Base-by-base conservation (phyloP, 2,888 invertebrate species). In the Frankliniella fusca region DNA sequence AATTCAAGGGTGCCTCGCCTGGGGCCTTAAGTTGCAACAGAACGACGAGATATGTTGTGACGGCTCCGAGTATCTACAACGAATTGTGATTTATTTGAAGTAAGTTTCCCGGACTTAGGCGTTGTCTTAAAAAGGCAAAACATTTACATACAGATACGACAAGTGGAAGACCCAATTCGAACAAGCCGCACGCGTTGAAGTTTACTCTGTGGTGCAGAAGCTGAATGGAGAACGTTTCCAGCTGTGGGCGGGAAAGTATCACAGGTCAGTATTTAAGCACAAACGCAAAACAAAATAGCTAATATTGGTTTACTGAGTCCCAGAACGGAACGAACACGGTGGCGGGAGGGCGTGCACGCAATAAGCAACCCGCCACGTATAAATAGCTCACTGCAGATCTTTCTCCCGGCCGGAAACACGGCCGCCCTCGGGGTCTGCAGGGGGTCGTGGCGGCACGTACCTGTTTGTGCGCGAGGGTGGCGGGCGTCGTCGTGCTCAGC, bases 181-280 rank as follows among this genome's bases (percentile, higher is more conserved):
- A 91, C 86, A 92, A 90, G 5, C 92, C 92, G 86, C 91, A 89
- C 0, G 91, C 92, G 0, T 90, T 89, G 85, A 92, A 92, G 84
- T 89, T 88, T 7, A 91, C 88, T 0, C 90, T 90, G 84, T 91
- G 90, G 84, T 91, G 89, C 85, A 91, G 86, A 83, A 92, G 87
- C 84, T 92, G 92, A 0, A 91, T 87, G 0, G 91, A 91, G 87
- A 92, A 92, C 84, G 91, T 88, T 86, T 92, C 91, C 83, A 92
- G 86, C 18, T 91, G 88, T 38, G 38, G 38, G 38, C 38, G 38
- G 38, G 2, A 38, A 38, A 38, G 2, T 38, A 38, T 38, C 3
- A 38, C 38, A 38, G 38, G 38, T 38, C 38, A 38, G 5, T 3
- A 38, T 38, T 38, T 3, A 38, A 38, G 5, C 38, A 38, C 3